A percentile compares a stretch with the other conserved stretches of the same genome.
Evolutionary conservation across 2,797 vertebrate genomes (phyloP).

Genomic region (Argya squamiceps): DNA sequence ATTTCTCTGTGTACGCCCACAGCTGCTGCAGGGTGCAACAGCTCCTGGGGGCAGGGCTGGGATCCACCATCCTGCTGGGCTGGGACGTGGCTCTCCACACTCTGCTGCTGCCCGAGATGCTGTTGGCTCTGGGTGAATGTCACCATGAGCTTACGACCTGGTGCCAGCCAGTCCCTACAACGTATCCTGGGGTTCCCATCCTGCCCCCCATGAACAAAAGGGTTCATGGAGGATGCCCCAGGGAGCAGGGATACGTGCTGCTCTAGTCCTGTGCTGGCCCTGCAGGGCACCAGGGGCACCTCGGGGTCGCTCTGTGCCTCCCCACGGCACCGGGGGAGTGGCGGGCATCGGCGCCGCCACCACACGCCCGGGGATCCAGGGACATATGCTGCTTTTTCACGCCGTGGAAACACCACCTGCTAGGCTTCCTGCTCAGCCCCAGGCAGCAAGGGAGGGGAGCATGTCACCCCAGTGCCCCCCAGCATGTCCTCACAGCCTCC

Average conservation of each 20-base stretch:
- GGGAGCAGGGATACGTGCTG: fast-evolving
- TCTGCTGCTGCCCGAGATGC: not conserved
- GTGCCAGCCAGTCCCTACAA: not conserved
- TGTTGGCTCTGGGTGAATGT: not conserved
- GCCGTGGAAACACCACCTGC: constrained; percentile 64
- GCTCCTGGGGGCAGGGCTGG: not conserved
- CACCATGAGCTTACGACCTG: not conserved
- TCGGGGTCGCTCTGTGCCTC: not conserved
- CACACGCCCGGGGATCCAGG: not conserved
- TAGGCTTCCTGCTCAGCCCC: constrained; percentile 54
- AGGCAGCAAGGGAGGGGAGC: constrained; percentile 12
- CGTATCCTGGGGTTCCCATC: fast-evolving
- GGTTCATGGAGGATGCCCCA: not conserved
- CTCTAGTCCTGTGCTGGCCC: not conserved
- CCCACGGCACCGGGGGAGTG: fast-evolving
- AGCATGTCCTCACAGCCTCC: not conserved
- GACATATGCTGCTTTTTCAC: constrained; percentile 72
- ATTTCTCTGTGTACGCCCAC: not conserved
- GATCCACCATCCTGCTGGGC: not conserved
- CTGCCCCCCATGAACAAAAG: not conserved
- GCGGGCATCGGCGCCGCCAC: not conserved
- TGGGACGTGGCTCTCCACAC: not conserved
- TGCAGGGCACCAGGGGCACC: not conserved
- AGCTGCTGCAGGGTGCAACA: not conserved
- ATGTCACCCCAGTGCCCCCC: not conserved